Evolutionary conservation across 2,888 invertebrate genomes (phyloP), one percentile per base, ranked within the genome.

Genomic region (Leuctra nigra): DNA sequence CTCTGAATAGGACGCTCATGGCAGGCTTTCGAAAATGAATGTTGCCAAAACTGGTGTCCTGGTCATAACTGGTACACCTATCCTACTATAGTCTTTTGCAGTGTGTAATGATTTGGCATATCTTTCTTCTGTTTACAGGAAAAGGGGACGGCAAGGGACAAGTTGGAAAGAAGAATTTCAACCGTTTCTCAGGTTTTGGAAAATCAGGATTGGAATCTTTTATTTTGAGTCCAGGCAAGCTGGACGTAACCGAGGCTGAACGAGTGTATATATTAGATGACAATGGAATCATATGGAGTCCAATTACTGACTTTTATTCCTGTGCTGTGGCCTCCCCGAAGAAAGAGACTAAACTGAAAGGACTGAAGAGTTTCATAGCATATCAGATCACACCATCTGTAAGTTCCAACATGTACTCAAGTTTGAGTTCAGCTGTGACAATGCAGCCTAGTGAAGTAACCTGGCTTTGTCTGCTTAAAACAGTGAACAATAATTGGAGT

Each of bases 341-440:
- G 70, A 98, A 99, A 71, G 96, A 96, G 73, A 87, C 91, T 0
- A 99, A 99, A 76, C 83, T 98, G 68, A 96, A 96, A 70, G 98
- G 96, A 39, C 82, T 98, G 65, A 98, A 98, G 75, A 96, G 93
- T 68, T 99, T 89, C 68, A 98, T 98, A 66, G 95, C 95, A 47
- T 98, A 98, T 75, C 92, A 95, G 68, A 73, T 98, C 61, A 96
- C 94, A 54, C 96, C 96, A 2, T 91, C 94, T 61, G 81, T 83
- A 73, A 74, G 74, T 67, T n/a, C n/a, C n/a, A n/a, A n/a, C 62
- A 4, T 36, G n/a, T 11, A 33, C 11, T 33, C 33, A 33, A 33
- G 11, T 6, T n/a, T n/a, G n/a, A n/a, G n/a, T n/a, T n/a, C n/a
- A n/a, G n/a, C n/a, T n/a, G n/a, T n/a, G n/a, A n/a, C n/a, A n/a